Percentiles rank a stretch among this genome's conserved stretches.
These are phyloP conservation scores for Strigamia transsilvanica DNA, from an alignment of 2,888 invertebrate species.

Conservation along the genomic window DNA sequence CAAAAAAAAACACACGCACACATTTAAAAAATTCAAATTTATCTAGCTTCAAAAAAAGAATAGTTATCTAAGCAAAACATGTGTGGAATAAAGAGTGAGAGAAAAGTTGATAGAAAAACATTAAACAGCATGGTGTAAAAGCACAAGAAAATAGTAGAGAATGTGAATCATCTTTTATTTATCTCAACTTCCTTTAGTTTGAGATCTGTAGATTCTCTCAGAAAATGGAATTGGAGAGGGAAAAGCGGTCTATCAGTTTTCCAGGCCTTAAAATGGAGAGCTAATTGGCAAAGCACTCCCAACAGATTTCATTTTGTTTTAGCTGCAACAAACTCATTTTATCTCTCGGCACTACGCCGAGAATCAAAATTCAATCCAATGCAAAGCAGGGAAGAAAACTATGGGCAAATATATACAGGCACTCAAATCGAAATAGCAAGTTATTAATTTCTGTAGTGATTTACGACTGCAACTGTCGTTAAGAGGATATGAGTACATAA, in stretches of 20 bases:
- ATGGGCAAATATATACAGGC: not conserved
- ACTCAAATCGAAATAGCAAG: constrained; percentile 12
- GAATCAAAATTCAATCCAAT: constrained; percentile 1
- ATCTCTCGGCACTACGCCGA: not conserved
- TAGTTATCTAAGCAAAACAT: not conserved
- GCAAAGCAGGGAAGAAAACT: not conserved
- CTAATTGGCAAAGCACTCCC: constrained; percentile 45
- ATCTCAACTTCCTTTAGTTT: not conserved
- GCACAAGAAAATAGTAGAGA: not conserved
- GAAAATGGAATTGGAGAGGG: constrained; percentile 32
- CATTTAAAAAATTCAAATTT: not conserved
- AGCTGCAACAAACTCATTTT: constrained; percentile 37
- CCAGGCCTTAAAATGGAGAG: constrained; percentile 29
- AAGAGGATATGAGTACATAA: constrained; percentile 35
- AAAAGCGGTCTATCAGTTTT: not conserved
- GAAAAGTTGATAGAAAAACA: constrained; percentile 21
- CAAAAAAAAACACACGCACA: too few relatives aligned
- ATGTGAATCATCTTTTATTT: constrained; percentile 41
- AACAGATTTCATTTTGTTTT: constrained; percentile 36
- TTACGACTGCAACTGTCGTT: constrained; percentile 17
- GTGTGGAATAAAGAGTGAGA: not conserved
- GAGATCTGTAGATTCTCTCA: not conserved
- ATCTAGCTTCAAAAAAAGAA: too few relatives aligned
- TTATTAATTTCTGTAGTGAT: not conserved
- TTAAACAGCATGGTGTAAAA: constrained; percentile 12